Conservation (phyloP, 2,797 vertebrate genomes). For the Crypturellus tataupa region DNA sequence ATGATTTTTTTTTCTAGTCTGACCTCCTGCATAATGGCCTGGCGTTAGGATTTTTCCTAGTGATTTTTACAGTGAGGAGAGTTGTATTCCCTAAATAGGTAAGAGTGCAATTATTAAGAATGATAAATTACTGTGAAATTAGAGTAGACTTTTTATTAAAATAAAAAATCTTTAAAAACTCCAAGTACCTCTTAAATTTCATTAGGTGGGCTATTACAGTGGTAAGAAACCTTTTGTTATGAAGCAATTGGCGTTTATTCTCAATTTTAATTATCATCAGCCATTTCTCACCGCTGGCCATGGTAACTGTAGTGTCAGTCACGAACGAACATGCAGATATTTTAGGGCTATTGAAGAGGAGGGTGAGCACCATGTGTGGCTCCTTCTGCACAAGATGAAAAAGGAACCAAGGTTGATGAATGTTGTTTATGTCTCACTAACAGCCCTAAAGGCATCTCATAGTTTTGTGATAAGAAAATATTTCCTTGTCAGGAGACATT, state of each 20-base stretch:
- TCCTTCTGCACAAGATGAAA: not conserved
- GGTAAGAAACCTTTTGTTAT: not conserved
- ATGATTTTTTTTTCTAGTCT: not conserved
- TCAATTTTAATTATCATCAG: not conserved
- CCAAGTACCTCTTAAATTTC: not conserved
- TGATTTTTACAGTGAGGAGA: not conserved
- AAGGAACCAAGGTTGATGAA: conserved; percentile 32
- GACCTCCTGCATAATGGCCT: not conserved
- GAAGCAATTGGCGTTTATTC: not conserved
- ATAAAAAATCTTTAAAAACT: not conserved
- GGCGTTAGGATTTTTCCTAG: not conserved
- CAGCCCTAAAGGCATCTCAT: conserved; percentile 31
- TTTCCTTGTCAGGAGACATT: conserved; percentile 50
- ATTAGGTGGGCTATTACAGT: not conserved
- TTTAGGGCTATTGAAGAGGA: not conserved
- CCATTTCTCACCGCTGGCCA: fast-evolving
- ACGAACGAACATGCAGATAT: not conserved
- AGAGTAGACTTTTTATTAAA: not conserved
- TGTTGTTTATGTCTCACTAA: conserved; percentile 51
- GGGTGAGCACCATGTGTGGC: not conserved
- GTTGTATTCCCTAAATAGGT: not conserved
- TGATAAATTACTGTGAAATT: not conserved
- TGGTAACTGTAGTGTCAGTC: not conserved
- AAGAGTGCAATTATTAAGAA: not conserved
- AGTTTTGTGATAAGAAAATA: conserved; percentile 55